A percentile compares a stretch with the other conserved stretches of the same genome.
These are phyloP conservation scores for Pycnonotus jocosus DNA, from an alignment of 2,113 vertebrate genomes.

Conservation along the genomic window DNA sequence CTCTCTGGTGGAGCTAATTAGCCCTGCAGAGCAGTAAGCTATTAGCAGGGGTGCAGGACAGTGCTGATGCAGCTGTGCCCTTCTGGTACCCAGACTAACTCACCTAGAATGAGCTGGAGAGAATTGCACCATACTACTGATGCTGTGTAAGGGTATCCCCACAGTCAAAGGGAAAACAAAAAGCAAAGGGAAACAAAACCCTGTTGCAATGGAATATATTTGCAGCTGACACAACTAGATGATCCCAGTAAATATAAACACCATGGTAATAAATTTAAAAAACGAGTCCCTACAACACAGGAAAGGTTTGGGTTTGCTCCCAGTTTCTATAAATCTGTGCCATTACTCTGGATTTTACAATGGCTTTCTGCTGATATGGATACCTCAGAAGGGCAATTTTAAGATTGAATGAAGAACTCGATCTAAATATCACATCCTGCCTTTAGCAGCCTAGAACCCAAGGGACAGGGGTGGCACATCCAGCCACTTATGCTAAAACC, in stretches of 20 bases:
- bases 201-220: neutral
- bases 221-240: neutral
- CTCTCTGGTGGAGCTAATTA: neutral
- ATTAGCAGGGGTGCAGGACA: neutral
- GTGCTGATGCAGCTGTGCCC: neutral
- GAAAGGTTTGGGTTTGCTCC: neutral
- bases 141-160: accelerated
- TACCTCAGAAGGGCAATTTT: neutral
- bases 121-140: neutral
- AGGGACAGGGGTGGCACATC: neutral
- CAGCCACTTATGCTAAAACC: neutral
- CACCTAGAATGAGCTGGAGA: neutral
- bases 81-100: neutral
- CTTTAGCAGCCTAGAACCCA: neutral
- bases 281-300: neutral
- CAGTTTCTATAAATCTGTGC: neutral
- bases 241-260: neutral
- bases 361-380: neutral
- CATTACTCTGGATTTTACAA: neutral
- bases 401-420: neutral
- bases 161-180: neutral
- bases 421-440: neutral
- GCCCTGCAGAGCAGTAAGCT: neutral
- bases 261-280: neutral
- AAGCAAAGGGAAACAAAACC: neutral